Conservation (phyloP, 2,888 invertebrate genomes). For the Lamellibrachia satsuma region DNA sequence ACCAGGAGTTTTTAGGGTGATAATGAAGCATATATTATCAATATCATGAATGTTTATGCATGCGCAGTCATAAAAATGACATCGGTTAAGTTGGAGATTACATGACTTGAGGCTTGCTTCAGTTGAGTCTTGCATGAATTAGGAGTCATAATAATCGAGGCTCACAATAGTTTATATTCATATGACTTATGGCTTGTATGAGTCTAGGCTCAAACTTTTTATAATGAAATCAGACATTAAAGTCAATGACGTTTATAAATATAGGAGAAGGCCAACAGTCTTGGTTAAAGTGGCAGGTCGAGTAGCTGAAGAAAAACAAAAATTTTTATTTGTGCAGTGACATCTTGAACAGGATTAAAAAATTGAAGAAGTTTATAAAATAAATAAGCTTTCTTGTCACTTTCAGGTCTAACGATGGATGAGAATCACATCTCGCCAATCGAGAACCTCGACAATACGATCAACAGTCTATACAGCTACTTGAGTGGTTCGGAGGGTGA, state of each 20-base stretch:
- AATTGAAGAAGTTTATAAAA: not conserved
- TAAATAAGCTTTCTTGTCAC: too few species aligned
- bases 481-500: slow-evolving; percentile 60
- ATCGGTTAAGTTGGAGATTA: not conserved
- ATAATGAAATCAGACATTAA: too few species aligned
- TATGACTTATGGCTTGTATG: not conserved
- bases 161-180: not conserved
- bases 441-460: slow-evolving; percentile 34
- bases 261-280: too few species aligned
- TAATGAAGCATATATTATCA: not conserved
- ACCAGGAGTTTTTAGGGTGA: not conserved
- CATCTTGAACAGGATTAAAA: too few species aligned
- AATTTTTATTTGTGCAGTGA: too few species aligned
- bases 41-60: not conserved
- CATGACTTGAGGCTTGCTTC: not conserved
- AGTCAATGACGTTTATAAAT: too few species aligned
- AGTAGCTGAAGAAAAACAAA: too few species aligned
- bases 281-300: too few species aligned
- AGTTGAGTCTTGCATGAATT: not conserved
- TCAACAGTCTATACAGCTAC: slow-evolving; percentile 48
- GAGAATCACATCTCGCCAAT: slow-evolving; percentile 35
- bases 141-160: not conserved
- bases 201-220: not conserved
- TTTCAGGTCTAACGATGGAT: slow-evolving; percentile 47
- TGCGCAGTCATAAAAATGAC: not conserved